Evolutionary conservation across 2,888 invertebrate genomes (phyloP).

Genomic region (Callyntrura sp.): DNA sequence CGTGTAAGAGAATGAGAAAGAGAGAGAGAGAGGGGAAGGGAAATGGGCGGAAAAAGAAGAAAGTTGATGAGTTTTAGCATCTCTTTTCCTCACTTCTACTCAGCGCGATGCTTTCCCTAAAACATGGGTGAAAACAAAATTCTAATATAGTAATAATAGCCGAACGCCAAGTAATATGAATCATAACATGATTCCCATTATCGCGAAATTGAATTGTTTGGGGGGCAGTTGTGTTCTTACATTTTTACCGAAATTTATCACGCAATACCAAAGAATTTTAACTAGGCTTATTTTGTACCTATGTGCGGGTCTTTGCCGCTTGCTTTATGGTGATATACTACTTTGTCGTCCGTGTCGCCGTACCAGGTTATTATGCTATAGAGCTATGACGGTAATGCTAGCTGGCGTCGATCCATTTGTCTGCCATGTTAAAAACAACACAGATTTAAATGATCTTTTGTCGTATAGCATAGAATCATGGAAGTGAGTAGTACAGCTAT

Average conservation of each 20-base stretch:
- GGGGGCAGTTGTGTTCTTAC: background rate
- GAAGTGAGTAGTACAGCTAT: no score
- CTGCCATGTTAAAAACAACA: no score
- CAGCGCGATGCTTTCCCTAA: background rate
- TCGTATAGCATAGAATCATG: no score
- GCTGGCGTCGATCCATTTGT: no score
- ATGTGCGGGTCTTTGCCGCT: background rate
- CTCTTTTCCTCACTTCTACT: background rate
- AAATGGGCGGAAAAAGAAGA: conserved; percentile 4
- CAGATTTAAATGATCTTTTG: no score
- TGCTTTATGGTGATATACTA: no score
- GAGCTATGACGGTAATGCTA: no score
- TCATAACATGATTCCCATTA: conserved; percentile 40
- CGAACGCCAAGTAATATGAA: background rate
- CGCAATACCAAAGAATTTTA: background rate
- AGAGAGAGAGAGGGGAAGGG: background rate
- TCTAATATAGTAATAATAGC: background rate
- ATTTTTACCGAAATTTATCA: background rate
- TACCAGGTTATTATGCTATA: no score
- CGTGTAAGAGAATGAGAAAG: background rate
- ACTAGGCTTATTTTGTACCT: background rate
- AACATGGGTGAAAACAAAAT: background rate
- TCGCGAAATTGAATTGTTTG: conserved; percentile 29
- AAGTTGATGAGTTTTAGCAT: conserved; percentile 54
- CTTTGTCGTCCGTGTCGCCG: background rate